Evolutionary conservation across 2,888 invertebrate genomes (phyloP).

Genomic region (Macrosoma leucophasiata): DNA sequence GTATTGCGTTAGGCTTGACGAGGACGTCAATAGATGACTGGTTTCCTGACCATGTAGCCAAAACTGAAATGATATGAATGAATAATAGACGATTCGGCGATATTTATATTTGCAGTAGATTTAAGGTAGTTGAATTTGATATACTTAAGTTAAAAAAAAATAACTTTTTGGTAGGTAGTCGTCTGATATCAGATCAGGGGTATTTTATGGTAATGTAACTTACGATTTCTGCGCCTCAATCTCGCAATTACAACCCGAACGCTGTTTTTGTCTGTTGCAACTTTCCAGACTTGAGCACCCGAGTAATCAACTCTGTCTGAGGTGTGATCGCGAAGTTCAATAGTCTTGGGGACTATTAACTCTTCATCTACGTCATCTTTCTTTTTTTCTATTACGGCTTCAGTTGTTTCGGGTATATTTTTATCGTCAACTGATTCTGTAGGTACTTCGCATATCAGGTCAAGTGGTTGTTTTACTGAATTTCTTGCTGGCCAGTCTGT

Average conservation of each 20-base stretch:
- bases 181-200: not conserved
- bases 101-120: not conserved
- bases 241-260: conserved; percentile 45
- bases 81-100: not conserved
- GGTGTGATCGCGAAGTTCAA: no score
- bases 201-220: conserved; percentile 24
- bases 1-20: conserved; percentile 79
- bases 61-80: conserved; percentile 54
- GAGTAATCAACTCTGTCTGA: conserved; percentile 78
- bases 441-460: conserved; percentile 26
- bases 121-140: conserved; percentile 7
- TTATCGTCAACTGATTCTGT: conserved; percentile 25
- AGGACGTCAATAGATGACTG: conserved; percentile 80
- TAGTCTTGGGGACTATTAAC: conserved; percentile 27
- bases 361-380: conserved; percentile 13
- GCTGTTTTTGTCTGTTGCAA: conserved; percentile 68
- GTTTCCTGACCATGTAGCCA: conserved; percentile 81
- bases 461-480: conserved; percentile 53
- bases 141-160: conserved; percentile 29
- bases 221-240: conserved; percentile 56
- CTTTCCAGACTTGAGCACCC: conserved; percentile 87
- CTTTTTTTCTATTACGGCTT: conserved; percentile 20
- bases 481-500: conserved; percentile 55
- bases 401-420: conserved; percentile 20
- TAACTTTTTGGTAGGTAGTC: conserved; percentile 3